A percentile compares a stretch with the other conserved stretches of the same genome.
Conservation (phyloP, 2,113 vertebrate genomes). For the Archocentrus centrarchus region DNA sequence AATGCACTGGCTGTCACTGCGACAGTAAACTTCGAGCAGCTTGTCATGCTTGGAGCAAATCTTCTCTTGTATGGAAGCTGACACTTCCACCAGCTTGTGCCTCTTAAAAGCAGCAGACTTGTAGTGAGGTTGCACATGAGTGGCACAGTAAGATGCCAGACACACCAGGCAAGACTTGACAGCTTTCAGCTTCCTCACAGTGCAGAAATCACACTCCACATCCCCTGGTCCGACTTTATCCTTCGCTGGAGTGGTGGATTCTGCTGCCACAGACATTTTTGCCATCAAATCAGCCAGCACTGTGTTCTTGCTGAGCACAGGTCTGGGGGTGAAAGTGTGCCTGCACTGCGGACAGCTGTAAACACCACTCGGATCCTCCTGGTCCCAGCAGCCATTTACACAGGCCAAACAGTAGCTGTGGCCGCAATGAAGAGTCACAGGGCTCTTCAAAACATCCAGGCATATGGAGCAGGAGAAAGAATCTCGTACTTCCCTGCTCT, state of each 20-base stretch:
- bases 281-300: constrained; percentile 28
- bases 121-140: constrained; percentile 57
- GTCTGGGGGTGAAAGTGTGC: constrained; percentile 25
- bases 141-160: constrained; percentile 54
- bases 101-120: constrained; percentile 62
- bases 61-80: constrained; percentile 45
- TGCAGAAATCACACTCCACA: constrained; percentile 62
- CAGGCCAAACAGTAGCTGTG: constrained; percentile 62
- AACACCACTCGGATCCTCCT: neutral
- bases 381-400: constrained; percentile 43
- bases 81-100: constrained; percentile 57
- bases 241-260: rapidly evolving
- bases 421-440: constrained; percentile 48
- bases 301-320: constrained; percentile 51
- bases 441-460: constrained; percentile 26
- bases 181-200: constrained; percentile 46
- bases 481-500: constrained; percentile 27
- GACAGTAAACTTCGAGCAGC: constrained; percentile 53
- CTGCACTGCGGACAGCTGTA: constrained; percentile 57
- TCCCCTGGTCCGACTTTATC: neutral
- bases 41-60: constrained; percentile 56
- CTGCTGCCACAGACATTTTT: neutral
- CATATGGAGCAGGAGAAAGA: constrained; percentile 63
- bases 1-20: constrained; percentile 45
- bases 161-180: constrained; percentile 63